Base-by-base conservation (phyloP, 2,797 vertebrate genomes). In the Leptatherina wallacei region DNA sequence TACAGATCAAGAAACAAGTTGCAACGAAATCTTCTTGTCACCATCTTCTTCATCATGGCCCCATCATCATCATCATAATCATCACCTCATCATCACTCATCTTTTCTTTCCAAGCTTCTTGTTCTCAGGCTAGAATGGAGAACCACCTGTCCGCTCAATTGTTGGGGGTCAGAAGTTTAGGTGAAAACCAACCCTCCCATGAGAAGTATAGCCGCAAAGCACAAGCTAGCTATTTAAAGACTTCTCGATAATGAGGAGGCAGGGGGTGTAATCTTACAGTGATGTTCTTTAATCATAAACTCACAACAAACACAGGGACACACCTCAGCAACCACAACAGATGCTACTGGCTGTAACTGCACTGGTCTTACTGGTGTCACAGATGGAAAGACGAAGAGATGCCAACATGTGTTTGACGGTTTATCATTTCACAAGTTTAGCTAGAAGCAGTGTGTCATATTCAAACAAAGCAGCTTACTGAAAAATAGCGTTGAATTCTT, bases 201-300 rank as follows among this genome's bases (percentile, higher is more conserved):
- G 81, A 78, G 88, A 88, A 75, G 68, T 5, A 38, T 38, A 2
- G 36, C 9, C 49, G 69, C 61, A 82, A 71, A 85, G 73, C 66
- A 29, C 73, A 78, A 54, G 44, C 54, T 6, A 70, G 78, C 88
- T 94, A 94, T 94, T 94, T 92, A 85, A 85, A 90, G 89, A 61
- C 35, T 18, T n/a, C 57, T 71, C 7, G 79, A 90, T 91, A 92
- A 91, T 91, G 75, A 85, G 59, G 63, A 78, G 82, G 79, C 73
- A 71, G 24, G 0, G 78, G 29, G n/a, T 54, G 83, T 81, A 90
- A 92, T 93, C 72, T 32, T 73, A 64, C 62, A 84, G 59, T 51
- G 57, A 36, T 63, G 68, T 66, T 73, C 65, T 64, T 80, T 85
- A 80, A 74, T 73, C 60, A 64, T 33, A 61, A 67, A 78, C 74